Evolutionary conservation across 92 coral and sea anemone genomes (phyloP).

Genomic region (Galaxea fascicularis): DNA sequence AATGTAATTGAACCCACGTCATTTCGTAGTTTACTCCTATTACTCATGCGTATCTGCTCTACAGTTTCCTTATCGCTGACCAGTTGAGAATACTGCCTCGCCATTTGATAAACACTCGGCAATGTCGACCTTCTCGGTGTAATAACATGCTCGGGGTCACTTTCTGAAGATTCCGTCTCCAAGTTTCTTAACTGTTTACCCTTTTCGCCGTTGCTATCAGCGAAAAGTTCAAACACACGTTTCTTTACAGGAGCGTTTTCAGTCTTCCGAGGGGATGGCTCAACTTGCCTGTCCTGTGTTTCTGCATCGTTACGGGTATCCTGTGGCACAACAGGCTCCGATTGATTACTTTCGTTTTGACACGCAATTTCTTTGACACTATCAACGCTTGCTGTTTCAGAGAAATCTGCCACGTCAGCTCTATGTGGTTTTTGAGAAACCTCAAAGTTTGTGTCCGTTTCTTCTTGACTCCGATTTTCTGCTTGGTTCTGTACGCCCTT

Average conservation of each 20-base stretch:
- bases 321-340: not conserved
- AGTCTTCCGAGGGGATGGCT: not conserved
- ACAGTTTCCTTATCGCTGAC: conserved; percentile 59
- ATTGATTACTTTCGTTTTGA: not conserved
- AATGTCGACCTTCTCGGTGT: conserved; percentile 38
- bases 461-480: not conserved
- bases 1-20: conserved; percentile 9
- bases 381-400: not conserved
- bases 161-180: conserved; percentile 3
- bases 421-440: conserved; percentile 12
- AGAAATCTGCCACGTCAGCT: not conserved
- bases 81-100: conserved; percentile 73
- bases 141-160: not conserved
- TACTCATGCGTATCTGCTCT: conserved; percentile 47
- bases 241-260: conserved; percentile 13
- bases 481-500: not conserved
- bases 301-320: not conserved
- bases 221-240: conserved; percentile 44
- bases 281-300: conserved; percentile 12
- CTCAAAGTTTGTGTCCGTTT: not conserved
- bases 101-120: conserved; percentile 75
- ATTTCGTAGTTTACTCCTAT: conserved; percentile 8
- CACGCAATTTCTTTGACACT: not conserved
- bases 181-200: not conserved
- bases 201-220: conserved; percentile 26